A percentile compares a stretch with the other conserved stretches of the same genome.
Conservation (phyloP, 2,797 vertebrate genomes). For the Anableps anableps region DNA sequence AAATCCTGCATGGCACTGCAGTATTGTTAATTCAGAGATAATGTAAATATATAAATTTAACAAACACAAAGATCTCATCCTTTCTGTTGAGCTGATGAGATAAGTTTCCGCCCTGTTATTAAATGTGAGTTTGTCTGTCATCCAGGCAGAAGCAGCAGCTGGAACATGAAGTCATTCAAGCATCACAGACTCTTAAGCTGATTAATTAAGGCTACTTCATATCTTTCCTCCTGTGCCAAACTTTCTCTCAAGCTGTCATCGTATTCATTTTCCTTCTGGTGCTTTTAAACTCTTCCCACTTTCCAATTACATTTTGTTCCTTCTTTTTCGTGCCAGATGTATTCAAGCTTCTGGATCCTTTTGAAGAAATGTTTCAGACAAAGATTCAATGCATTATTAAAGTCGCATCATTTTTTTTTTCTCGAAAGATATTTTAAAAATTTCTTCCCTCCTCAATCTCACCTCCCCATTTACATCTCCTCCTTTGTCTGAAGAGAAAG, state of each 20-base stretch:
- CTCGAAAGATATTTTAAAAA: not conserved
- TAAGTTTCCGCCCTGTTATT: conserved; percentile 19
- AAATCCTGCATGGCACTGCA: not conserved
- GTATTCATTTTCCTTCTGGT: conserved; percentile 1
- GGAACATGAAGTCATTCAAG: conserved; percentile 10
- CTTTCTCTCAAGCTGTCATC: conserved; percentile 35
- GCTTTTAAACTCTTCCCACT: not conserved
- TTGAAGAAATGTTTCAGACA: conserved; percentile 11
- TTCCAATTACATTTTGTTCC: not conserved
- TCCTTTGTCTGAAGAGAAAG: conserved; percentile 42
- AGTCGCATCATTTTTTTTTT: not conserved
- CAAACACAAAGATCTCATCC: conserved; percentile 2
- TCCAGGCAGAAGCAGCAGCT: conserved; percentile 11
- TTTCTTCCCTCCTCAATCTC: not conserved
- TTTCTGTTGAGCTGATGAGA: conserved; percentile 17
- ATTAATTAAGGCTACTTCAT: conserved; percentile 56
- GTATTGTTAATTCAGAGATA: not conserved
- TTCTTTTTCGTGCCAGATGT: conserved; percentile 1
- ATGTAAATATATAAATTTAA: conserved; percentile 24
- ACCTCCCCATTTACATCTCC: not conserved
- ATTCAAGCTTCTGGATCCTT: conserved; percentile 10
- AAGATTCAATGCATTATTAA: conserved; percentile 3
- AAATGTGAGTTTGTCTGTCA: conserved; percentile 11
- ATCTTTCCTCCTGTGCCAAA: conserved; percentile 21
- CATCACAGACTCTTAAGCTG: conserved; percentile 28